Percentiles rank a stretch among this genome's conserved stretches.
These are phyloP conservation scores for Stichopus horrens DNA, from an alignment of 53 echinoderm and acorn worm genomes.

Conservation along the genomic window DNA sequence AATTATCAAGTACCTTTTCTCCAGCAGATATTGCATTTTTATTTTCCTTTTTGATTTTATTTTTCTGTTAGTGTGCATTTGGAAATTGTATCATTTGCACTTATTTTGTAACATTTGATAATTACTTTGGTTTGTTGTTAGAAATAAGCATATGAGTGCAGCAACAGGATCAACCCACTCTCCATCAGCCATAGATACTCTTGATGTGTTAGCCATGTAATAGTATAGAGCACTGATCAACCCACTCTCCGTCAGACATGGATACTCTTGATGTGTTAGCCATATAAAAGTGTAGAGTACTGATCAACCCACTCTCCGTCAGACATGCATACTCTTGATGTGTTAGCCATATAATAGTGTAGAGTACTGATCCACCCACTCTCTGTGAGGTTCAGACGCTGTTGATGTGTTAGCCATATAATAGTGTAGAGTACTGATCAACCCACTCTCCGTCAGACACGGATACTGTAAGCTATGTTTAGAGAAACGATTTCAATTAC, in stretches of 20 bases:
- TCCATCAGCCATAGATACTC: background rate
- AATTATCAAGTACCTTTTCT: background rate
- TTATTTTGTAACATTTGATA: background rate
- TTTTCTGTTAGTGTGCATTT: background rate
- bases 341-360: too few relatives aligned
- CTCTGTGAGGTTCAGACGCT: too few relatives aligned
- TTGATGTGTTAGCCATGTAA: too few relatives aligned
- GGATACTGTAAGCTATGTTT: background rate
- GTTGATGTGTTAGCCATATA: too few relatives aligned
- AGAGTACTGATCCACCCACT: too few relatives aligned
- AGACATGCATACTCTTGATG: background rate
- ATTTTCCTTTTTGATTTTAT: background rate
- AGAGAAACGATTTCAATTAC: background rate
- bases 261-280: too few relatives aligned
- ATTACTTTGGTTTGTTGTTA: background rate
- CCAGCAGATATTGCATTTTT: background rate
- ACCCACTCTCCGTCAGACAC: background rate
- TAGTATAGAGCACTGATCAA: too few relatives aligned
- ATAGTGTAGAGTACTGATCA: too few relatives aligned
- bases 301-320: background rate
- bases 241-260: background rate
- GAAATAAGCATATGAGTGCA: background rate
- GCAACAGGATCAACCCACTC: background rate
- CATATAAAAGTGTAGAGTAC: too few relatives aligned
- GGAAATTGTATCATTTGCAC: background rate